These are phyloP conservation scores for Caenorhabditis uteleia DNA, from an alignment of 2,888 invertebrate species.

Conservation along the genomic window DNA sequence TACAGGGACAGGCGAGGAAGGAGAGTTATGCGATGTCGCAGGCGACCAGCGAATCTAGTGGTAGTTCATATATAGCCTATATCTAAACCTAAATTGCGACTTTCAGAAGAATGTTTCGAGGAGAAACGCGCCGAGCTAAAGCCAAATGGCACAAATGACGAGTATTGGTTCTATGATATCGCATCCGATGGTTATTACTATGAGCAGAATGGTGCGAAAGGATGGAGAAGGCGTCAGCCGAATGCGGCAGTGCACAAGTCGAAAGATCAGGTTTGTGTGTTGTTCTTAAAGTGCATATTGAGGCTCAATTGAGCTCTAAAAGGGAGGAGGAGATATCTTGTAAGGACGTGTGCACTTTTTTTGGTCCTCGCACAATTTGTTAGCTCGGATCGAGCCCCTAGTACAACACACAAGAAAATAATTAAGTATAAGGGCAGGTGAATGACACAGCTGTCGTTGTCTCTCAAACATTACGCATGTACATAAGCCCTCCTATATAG, in stretches of 20 bases:
- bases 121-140: not conserved
- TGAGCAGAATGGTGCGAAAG: conserved; percentile 66
- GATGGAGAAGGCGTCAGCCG: conserved; percentile 55
- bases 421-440: too few species aligned
- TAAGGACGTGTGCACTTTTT: not conserved
- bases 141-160: conserved; percentile 8
- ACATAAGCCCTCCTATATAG: too few species aligned
- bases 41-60: conserved; percentile 29
- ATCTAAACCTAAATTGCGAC: not conserved
- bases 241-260: conserved; percentile 37
- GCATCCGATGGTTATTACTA: conserved; percentile 68
- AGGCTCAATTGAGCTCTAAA: too few species aligned
- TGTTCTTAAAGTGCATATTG: too few species aligned
- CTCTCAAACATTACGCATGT: too few species aligned
- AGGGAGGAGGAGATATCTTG: not conserved
- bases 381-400: not conserved
- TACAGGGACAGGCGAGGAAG: conserved; percentile 15
- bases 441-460: too few species aligned
- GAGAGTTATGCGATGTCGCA: conserved; percentile 18
- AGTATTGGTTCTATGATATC: conserved; percentile 60
- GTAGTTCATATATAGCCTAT: conserved; percentile 1
- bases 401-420: too few species aligned
- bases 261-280: conserved; percentile 43
- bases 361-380: not conserved
- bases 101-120: conserved; percentile 20